Conservation (phyloP, 2,888 invertebrate genomes). For the Gibbula magus region DNA sequence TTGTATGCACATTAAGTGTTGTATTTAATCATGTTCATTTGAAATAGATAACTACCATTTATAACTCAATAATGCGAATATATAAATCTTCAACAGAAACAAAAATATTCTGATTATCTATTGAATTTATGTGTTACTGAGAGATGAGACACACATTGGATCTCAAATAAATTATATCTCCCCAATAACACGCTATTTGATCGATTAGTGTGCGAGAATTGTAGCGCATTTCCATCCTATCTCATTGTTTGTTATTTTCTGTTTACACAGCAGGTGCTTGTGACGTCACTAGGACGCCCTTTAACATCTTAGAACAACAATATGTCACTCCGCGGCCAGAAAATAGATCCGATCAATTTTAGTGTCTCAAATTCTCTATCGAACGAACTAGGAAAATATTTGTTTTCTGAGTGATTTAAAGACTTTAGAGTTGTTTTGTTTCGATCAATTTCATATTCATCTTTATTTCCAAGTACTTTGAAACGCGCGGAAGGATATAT, state of each 20-base stretch:
- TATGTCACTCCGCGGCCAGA: slow-evolving; percentile 42
- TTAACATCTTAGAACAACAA: slow-evolving; percentile 60
- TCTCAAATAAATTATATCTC: too few relatives aligned
- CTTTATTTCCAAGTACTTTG: slow-evolving; percentile 23
- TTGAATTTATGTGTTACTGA: too few relatives aligned
- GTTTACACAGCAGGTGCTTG: slow-evolving; percentile 71
- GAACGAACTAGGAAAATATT: too few relatives aligned
- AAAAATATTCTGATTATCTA: too few relatives aligned
- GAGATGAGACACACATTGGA: too few relatives aligned
- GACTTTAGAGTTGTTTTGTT: neutral
- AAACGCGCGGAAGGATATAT: slow-evolving; percentile 64
- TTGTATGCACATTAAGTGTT: too few relatives aligned
- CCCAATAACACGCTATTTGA: neutral
- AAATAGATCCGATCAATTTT: slow-evolving; percentile 14
- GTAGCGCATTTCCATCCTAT: slow-evolving; percentile 28
- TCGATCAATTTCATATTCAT: neutral
- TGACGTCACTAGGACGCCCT: slow-evolving; percentile 63
- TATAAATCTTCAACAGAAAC: too few relatives aligned
- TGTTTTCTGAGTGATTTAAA: neutral
- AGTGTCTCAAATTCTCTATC: too few relatives aligned
- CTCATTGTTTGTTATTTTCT: slow-evolving; percentile 65
- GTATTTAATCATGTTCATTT: too few relatives aligned
- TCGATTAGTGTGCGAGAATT: slow-evolving; percentile 13
- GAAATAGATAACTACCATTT: too few relatives aligned
- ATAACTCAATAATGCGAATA: too few relatives aligned